Base-by-base conservation (phyloP, 2,113 vertebrate genomes). In the Chaetops frenatus region DNA sequence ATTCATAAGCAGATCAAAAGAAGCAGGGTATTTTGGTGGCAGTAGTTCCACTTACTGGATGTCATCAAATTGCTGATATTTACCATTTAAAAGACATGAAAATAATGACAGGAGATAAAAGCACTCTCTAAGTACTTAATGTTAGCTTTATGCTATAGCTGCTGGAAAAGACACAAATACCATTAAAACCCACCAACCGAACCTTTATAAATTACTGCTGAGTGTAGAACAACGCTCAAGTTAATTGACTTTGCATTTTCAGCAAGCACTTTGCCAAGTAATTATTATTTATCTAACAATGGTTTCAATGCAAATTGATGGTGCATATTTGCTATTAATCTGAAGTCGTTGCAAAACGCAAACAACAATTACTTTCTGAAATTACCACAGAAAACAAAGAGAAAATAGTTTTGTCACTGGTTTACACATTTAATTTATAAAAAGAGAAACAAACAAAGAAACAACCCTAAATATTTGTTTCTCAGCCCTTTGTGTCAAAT, bases 221-320 rank as follows among this genome's bases (percentile, higher is more conserved):
- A 86, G 86, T 88, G 50, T 90, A 96, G 95, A 91, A 79, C 78
- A 82, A 84, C n/a, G 58, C 48, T 96, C 76, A 85, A 88, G 86
- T 91, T 97, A 97, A 95, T 97, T 97, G 90, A 81, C 90, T 96
- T 89, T 94, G 64, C 40, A 81, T 95, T 95, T 95, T 91, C 87
- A 93, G 51, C 76, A 79, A 95, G 40, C 44, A 84, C 69, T 90
- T 94, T 89, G 35, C 80, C 56, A 93, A 95, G 64, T 93, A 86
- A 94, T 94, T 82, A 86, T 93, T 96, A 93, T 97, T 96, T 95
- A 81, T 94, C 91, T 93, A 94, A 93, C 57, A 90, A 47, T 77
- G 15, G 51, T 88, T 95, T 94, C 81, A 82, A 73, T 81, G 72
- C 36, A 94, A 95, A 95, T 83, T 92, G 93, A 79, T 92, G 51